A percentile compares a stretch with the other conserved stretches of the same genome.
These are phyloP conservation scores for Zaprionus ornatus DNA, from an alignment of 1,140 invertebrate genomes.

Conservation along the genomic window DNA sequence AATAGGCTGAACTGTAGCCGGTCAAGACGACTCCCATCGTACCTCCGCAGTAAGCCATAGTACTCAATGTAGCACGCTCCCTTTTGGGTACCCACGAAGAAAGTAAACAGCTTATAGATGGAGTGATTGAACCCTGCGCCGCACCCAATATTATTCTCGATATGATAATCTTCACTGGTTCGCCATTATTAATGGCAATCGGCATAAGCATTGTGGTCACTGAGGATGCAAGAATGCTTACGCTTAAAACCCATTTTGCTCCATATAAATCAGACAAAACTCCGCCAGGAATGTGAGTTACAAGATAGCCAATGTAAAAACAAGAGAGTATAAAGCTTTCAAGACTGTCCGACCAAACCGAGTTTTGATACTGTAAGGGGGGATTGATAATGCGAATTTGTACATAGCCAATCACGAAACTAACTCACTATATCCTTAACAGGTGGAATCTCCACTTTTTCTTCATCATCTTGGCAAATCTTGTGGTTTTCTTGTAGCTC, in stretches of 20 bases:
- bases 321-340: constrained; percentile 84
- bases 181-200: background rate
- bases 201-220: constrained; percentile 22
- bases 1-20: constrained; percentile 87
- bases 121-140: constrained; percentile 89
- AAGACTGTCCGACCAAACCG: constrained; percentile 36
- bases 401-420: too few species aligned
- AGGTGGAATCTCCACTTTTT: too few species aligned
- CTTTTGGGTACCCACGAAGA: constrained; percentile 87
- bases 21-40: constrained; percentile 89
- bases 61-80: constrained; percentile 88
- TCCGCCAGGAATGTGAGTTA: constrained; percentile 90
- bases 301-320: constrained; percentile 90
- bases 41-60: constrained; percentile 88
- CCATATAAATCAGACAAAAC: constrained; percentile 90
- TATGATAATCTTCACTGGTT: background rate
- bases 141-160: constrained; percentile 5
- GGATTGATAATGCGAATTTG: too few species aligned
- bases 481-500: background rate
- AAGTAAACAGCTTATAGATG: constrained; percentile 88
- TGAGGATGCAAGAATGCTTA: constrained; percentile 20
- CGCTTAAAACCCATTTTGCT: constrained; percentile 85
- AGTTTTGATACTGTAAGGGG: background rate
- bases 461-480: too few species aligned
- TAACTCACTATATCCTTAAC: too few species aligned